Evolutionary conservation across 2,797 vertebrate genomes (phyloP).

Genomic region (Anolis apletophallus): DNA sequence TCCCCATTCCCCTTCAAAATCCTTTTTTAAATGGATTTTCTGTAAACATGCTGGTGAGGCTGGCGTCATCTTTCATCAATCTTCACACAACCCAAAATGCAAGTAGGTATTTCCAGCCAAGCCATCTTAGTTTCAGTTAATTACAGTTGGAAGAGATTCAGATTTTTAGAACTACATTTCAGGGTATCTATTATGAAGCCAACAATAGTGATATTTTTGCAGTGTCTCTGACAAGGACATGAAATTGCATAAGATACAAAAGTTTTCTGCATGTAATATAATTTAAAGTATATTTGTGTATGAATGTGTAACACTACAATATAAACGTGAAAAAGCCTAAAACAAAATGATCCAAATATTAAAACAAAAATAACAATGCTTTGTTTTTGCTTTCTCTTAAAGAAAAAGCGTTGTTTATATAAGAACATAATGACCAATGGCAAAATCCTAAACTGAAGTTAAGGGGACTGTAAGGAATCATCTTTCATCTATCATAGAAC

Average conservation of each 20-base stretch:
- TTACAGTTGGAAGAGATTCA: conserved; percentile 5
- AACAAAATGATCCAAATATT: background rate
- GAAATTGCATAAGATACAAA: background rate
- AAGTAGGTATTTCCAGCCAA: background rate
- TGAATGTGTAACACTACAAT: too few relatives aligned
- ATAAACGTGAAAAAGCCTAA: too few relatives aligned
- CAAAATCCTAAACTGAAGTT: background rate
- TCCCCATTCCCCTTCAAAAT: background rate
- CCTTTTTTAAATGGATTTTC: background rate
- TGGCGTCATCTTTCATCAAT: background rate
- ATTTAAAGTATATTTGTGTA: background rate
- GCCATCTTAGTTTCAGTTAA: conserved; percentile 13
- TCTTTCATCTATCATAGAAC: too few relatives aligned
- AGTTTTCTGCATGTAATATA: background rate
- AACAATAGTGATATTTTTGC: background rate
- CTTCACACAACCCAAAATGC: background rate
- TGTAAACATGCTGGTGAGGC: background rate
- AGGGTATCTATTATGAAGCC: background rate
- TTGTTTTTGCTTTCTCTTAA: background rate
- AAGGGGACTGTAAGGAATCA: too few relatives aligned
- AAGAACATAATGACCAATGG: background rate
- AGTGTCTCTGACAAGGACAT: background rate
- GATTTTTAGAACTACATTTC: background rate
- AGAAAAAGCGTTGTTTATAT: background rate
- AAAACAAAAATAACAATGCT: background rate